Base-by-base conservation (phyloP, 1,140 invertebrate genomes). In the Cydia fagiglandana region DNA sequence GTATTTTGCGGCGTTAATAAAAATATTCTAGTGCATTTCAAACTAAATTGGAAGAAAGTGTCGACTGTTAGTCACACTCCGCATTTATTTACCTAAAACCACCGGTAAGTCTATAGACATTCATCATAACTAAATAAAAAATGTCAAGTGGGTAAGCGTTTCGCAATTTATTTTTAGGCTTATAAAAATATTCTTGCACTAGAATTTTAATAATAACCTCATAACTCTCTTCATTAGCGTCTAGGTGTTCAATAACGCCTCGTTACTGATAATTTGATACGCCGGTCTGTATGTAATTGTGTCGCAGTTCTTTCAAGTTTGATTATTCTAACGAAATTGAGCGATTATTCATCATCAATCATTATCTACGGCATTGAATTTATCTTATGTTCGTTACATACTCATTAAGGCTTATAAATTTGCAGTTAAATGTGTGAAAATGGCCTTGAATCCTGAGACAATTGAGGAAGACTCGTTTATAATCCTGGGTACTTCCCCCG, bases 381-480 rank as follows among this genome's bases (percentile, higher is more conserved):
- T 61, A 61, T 61, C 20, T 1, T 61, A 24, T 24, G 2, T 61
- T 20, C 6, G 56, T 6, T 61, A 61, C 10, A 61, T 61, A 24
- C 20, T 7, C 10, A 61, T 24, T 7, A 24, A 24, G 17, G 15
- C 2, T 70, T 70, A n/a, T 70, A 38, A 17, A 24, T 74, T 77
- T 79, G 34, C 81, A 87, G 83, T 61, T 82, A 82, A 77, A 86
- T 87, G 82, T 47, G 66, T 74, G 68, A 88, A 64, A 77, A 90
- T 91, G 88, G 77, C 84, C 75, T 74, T 80, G 61, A 86, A 83
- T 13, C 50, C 78, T n/a, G 85, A 88, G 68, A 84, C 81, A 24
- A 77, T 78, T 78, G 89, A 91, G 53, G 91, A 92, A 61, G 91
- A 92, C 61, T 92, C 90, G 1, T 91, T 92, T 76, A 91, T 92